phyloP scores from a whole-genome alignment of 2,888 invertebrate species.

The Aelia acuminata region DNA sequence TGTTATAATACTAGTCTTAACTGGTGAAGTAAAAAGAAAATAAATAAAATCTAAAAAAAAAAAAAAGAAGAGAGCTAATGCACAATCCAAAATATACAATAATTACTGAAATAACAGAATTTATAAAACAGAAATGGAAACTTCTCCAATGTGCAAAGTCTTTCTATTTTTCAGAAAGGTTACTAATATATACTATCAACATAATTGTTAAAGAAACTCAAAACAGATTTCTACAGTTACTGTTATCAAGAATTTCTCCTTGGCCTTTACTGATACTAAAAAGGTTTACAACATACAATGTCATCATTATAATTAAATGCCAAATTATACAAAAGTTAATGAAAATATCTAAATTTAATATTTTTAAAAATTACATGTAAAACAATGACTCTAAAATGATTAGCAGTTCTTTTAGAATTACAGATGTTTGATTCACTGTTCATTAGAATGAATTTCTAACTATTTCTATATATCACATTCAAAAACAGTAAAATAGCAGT shows the following conservation, averaged over 20 bases:
- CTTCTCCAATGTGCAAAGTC: background rate
- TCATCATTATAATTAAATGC: background rate
- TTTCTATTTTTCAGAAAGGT: background rate
- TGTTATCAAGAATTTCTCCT: slow-evolving; percentile 31
- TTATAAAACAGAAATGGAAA: background rate
- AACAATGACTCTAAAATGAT: background rate
- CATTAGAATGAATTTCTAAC: background rate
- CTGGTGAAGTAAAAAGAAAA: background rate
- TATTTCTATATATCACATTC: slow-evolving; percentile 22
- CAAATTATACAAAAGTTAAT: background rate
- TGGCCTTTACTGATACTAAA: slow-evolving; percentile 24
- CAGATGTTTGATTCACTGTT: background rate
- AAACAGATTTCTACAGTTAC: background rate
- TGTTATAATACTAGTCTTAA: slow-evolving; percentile 12
- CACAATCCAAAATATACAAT: slow-evolving; percentile 1
- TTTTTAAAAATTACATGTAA: background rate
- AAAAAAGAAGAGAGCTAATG: background rate
- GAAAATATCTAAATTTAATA: background rate
- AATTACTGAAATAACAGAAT: background rate
- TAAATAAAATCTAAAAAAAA: background rate
- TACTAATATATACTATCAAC: background rate
- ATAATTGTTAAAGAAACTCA: background rate
- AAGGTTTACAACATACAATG: slow-evolving; percentile 19
- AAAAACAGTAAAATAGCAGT: slow-evolving; percentile 4
- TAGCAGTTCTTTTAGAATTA: background rate